Evolutionary conservation across 1,140 invertebrate species (phyloP).

Genomic region (Aricia agestis): DNA sequence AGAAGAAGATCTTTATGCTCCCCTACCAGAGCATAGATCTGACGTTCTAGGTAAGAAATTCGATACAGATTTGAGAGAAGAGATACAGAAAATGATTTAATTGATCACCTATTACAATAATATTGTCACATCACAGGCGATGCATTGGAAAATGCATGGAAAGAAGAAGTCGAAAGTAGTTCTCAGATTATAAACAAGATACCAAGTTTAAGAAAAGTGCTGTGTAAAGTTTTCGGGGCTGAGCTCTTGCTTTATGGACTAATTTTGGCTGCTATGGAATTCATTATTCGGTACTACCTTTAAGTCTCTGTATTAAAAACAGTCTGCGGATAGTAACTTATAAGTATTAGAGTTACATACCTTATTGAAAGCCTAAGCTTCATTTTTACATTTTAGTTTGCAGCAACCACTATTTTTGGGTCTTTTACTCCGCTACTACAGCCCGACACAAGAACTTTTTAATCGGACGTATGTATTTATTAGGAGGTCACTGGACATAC

Average conservation of each 20-base stretch:
- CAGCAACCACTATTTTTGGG: conserved; percentile 67
- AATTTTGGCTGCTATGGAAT: conserved; percentile 73
- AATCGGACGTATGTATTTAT: conserved; percentile 46
- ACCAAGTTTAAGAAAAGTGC: conserved; percentile 68
- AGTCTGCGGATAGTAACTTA: too few species aligned
- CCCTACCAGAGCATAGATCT: conserved; percentile 77
- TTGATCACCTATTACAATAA: not conserved
- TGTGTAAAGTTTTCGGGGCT: conserved; percentile 69
- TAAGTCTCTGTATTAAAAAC: not conserved
- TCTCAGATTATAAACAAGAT: conserved; percentile 25
- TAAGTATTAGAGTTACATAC: not conserved
- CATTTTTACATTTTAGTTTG: conserved; percentile 36
- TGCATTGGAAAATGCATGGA: conserved; percentile 77
- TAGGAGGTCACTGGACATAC: not conserved
- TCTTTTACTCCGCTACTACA: conserved; percentile 58
- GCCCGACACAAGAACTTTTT: conserved; percentile 44
- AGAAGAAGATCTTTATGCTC: conserved; percentile 77
- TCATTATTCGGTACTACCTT: conserved; percentile 67
- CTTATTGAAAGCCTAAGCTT: not conserved
- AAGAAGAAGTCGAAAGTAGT: conserved; percentile 55
- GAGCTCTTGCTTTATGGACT: conserved; percentile 68
- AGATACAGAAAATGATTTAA: too few species aligned
- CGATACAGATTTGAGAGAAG: too few species aligned
- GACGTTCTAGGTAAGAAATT: conserved; percentile 62
- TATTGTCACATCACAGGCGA: conserved; percentile 56